Percentiles rank a stretch among this genome's conserved stretches.
phyloP scores from a whole-genome alignment of 2,888 invertebrate genomes.

The Trissolcus japonicus region DNA sequence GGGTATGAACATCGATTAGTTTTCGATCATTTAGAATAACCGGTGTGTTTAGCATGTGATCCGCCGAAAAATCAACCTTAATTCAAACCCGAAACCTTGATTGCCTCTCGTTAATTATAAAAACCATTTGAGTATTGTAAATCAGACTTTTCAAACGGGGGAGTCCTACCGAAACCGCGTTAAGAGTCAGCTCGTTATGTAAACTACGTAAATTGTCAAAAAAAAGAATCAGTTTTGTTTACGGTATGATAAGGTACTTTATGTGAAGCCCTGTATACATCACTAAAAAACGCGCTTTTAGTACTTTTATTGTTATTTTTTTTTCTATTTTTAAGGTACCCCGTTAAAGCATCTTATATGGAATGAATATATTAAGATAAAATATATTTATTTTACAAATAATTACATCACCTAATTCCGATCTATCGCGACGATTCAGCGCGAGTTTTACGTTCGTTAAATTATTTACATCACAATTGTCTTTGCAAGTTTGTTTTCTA shows the following conservation, averaged over 20 bases:
- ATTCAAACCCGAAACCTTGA: too few species aligned
- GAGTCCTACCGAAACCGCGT: constrained; percentile 37
- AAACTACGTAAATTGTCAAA: constrained; percentile 43
- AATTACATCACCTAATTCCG: constrained; percentile 66
- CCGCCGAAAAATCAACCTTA: too few species aligned
- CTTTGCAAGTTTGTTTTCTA: too few species aligned
- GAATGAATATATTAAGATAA: constrained; percentile 74
- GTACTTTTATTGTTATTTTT: constrained; percentile 5
- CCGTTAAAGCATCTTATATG: constrained; percentile 72
- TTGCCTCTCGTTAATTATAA: too few species aligned
- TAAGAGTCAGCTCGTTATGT: constrained; percentile 39
- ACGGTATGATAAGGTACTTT: constrained; percentile 70
- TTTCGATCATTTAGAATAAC: too few species aligned
- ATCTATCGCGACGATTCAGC: constrained; percentile 57
- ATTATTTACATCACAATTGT: constrained; percentile 22
- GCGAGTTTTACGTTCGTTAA: constrained; percentile 28
- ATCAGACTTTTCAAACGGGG: constrained; percentile 59
- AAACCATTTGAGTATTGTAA: constrained; percentile 59
- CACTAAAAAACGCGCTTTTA: constrained; percentile 66
- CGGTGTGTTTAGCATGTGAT: too few species aligned
- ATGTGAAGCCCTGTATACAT: constrained; percentile 71
- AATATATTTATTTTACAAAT: constrained; percentile 69
- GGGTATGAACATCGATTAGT: too few species aligned
- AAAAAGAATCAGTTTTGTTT: constrained; percentile 45
- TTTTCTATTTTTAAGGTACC: constrained; percentile 64